Percentiles rank a stretch among this genome's conserved stretches.
These are phyloP conservation scores for Papilio helenus DNA, from an alignment of 1,140 invertebrate genomes.

Conservation along the genomic window DNA sequence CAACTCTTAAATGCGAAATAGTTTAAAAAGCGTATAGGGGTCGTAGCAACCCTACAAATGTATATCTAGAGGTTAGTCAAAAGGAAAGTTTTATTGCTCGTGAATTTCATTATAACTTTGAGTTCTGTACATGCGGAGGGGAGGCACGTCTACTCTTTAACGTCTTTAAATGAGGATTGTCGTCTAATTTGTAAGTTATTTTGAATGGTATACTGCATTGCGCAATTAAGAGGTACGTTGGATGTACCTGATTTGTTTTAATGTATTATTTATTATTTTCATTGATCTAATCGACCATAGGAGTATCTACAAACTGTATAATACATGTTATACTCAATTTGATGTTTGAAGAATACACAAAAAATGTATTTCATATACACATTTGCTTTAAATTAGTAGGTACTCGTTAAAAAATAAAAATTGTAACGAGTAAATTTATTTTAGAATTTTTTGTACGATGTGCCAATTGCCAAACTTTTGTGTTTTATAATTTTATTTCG, in stretches of 20 bases:
- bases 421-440: not conserved
- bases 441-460: not conserved
- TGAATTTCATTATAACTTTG: slow-evolving; percentile 82
- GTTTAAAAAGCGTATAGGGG: slow-evolving; percentile 16
- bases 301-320: too few species aligned
- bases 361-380: too few species aligned
- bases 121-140: slow-evolving; percentile 48
- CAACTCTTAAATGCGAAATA: slow-evolving; percentile 12
- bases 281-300: too few species aligned
- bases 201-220: slow-evolving; percentile 55
- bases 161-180: slow-evolving; percentile 77
- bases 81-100: slow-evolving; percentile 81
- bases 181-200: slow-evolving; percentile 77
- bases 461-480: slow-evolving; percentile 24
- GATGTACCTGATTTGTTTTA: not conserved
- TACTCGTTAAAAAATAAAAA: not conserved
- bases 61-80: slow-evolving; percentile 76
- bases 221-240: not conserved
- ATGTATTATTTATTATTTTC: too few species aligned
- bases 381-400: too few species aligned
- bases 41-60: slow-evolving; percentile 65
- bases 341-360: too few species aligned
- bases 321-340: too few species aligned
- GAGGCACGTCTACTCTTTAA: slow-evolving; percentile 55
- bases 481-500: slow-evolving; percentile 14